Evolutionary conservation across 1,140 invertebrate genomes (phyloP).

Genomic region (Euschistus heros): DNA sequence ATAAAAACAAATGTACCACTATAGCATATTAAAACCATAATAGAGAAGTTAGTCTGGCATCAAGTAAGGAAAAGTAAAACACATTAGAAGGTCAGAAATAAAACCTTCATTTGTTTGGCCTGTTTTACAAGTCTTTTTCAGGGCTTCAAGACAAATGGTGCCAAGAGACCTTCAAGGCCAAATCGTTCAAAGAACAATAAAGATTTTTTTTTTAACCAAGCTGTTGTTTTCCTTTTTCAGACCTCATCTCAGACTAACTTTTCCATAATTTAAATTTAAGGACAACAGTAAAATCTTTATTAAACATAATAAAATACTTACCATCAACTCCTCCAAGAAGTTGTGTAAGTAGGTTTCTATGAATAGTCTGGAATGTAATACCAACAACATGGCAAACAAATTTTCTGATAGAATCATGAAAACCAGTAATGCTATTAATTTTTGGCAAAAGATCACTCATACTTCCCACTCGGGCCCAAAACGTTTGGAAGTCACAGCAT

Average conservation of each 20-base stretch:
- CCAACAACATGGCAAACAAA: constrained; percentile 96
- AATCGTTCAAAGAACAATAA: too few species aligned
- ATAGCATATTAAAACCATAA: too few species aligned
- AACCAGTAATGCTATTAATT: constrained; percentile 69
- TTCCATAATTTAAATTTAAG: background rate
- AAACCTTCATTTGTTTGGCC: too few species aligned
- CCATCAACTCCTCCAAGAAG: constrained; percentile 78
- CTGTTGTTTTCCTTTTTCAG: background rate
- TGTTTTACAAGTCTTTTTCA: too few species aligned
- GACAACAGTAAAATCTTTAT: too few species aligned
- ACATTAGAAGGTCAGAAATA: too few species aligned
- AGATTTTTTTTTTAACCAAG: too few species aligned
- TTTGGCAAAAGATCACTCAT: constrained; percentile 42
- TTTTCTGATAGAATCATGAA: constrained; percentile 92
- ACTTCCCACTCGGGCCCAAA: constrained; percentile 70
- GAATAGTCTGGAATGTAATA: constrained; percentile 93
- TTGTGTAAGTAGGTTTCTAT: constrained; percentile 65
- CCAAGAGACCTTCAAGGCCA: too few species aligned
- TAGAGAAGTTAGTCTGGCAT: too few species aligned
- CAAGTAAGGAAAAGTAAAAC: too few species aligned
- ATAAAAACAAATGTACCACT: too few species aligned
- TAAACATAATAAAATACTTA: constrained; percentile 32
- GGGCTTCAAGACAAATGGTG: too few species aligned
- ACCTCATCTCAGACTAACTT: background rate
- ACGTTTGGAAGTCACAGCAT: constrained; percentile 83